These are phyloP conservation scores for Bombus polaris DNA, from an alignment of 1,140 invertebrate species.

Conservation along the genomic window DNA sequence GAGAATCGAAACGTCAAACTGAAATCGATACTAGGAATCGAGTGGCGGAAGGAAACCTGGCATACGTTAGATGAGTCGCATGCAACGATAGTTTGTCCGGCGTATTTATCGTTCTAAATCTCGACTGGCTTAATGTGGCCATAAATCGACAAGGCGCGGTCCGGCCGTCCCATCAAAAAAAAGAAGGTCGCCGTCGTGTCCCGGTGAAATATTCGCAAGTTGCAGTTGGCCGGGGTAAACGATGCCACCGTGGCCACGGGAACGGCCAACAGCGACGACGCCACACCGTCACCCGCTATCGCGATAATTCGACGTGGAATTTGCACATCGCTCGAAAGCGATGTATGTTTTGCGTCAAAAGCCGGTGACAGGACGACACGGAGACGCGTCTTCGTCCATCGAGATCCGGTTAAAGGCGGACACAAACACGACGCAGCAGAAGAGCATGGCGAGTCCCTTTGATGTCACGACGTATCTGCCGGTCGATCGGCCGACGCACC, in stretches of 20 bases:
- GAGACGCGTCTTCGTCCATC: conserved; percentile 23
- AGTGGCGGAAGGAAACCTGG: background rate
- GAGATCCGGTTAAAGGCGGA: conserved; percentile 57
- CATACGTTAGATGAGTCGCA: conserved; percentile 16
- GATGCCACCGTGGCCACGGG: background rate
- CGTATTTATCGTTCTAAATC: conserved; percentile 53
- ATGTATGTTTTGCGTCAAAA: background rate
- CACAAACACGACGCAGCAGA: conserved; percentile 2
- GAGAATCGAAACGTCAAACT: background rate
- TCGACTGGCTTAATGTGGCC: conserved; percentile 43
- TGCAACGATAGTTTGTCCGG: conserved; percentile 42
- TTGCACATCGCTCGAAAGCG: conserved; percentile 29
- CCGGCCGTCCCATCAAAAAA: conserved; percentile 40
- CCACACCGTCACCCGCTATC: background rate
- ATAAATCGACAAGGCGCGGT: conserved; percentile 35
- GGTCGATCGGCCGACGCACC: conserved; percentile 73
- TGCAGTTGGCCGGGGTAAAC: no score
- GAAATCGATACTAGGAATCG: background rate
- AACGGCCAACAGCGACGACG: background rate
- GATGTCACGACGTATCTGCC: conserved; percentile 79
- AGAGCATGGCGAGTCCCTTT: conserved; percentile 74
- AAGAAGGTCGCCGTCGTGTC: conserved; percentile 28
- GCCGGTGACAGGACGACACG: background rate
- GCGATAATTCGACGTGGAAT: conserved; percentile 41
- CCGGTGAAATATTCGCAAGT: conserved; percentile 40